Base-by-base conservation (phyloP, 1,140 invertebrate genomes). In the Drosophila tani region DNA sequence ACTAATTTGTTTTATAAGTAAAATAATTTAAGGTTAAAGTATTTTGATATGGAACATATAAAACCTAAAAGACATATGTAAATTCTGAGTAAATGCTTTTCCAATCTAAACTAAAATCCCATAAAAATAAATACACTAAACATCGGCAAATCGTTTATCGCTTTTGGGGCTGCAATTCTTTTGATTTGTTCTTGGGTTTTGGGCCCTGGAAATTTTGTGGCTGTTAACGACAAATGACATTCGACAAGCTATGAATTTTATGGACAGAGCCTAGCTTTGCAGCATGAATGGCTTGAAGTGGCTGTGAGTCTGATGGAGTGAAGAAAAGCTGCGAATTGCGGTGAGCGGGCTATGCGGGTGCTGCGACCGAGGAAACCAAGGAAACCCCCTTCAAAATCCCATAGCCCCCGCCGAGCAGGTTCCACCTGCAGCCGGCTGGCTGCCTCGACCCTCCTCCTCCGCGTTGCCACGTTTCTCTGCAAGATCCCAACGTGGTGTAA, bases 221-320 rank as follows among this genome's bases (percentile, higher is more conserved):
- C 51, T 59, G 51, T 87, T 84, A 88, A 88, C 84, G 81, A 88
- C 84, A 88, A 90, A 90, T 90, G 85, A 75, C 85, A 90, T 90
- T 90, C 81, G 67, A 66, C 77, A 68, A 79, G 78, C 81, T 46
- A 84, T 90, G 81, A 90, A 84, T 88, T 88, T 88, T 81, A 90
- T 84, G 85, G 58, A 40, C 71, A 49, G 12, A 55, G 51, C 32
- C 32, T 9, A 32, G 29, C 12, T 14, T 62, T 59, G 67, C 79
- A 81, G 81, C 84, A 76, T 81, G 80, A 80, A 80, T 83, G 76
- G 49, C 59, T 73, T 40, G 63, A 43, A 50, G 55, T 60, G 29
- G 56, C 68, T 67, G 46, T 35, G 50, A 38, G 46, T 67, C 40
- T 68, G 50, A 57, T 41, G 40, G 41, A 67, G 46, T 27, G 40